Evolutionary conservation across 2,888 invertebrate genomes (phyloP).

Genomic region (Scaptomyza flava): DNA sequence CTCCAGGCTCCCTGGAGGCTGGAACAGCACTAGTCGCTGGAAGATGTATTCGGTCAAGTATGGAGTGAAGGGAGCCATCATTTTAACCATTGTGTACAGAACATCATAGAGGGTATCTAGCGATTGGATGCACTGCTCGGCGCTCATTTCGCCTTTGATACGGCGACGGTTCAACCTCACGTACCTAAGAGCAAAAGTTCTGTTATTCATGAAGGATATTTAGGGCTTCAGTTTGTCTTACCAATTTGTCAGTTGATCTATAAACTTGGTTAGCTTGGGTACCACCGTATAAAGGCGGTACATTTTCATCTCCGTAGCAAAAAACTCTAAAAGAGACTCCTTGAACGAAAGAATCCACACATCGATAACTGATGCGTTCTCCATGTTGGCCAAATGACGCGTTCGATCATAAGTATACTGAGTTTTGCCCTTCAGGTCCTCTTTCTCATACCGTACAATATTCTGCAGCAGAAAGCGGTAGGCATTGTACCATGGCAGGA

Average conservation of each 20-base stretch:
- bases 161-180: constrained; percentile 98
- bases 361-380: constrained; percentile 91
- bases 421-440: constrained; percentile 85
- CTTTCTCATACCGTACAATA: constrained; percentile 91
- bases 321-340: constrained; percentile 94
- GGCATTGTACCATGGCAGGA: constrained; percentile 98
- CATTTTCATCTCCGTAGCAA: constrained; percentile 96
- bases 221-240: constrained; percentile 20
- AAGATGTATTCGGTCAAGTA: constrained; percentile 98
- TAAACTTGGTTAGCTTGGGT: constrained; percentile 95
- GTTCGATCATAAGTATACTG: constrained; percentile 87
- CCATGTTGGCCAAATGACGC: constrained; percentile 76
- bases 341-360: constrained; percentile 98
- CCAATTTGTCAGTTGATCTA: constrained; percentile 99
- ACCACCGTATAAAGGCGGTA: constrained; percentile 98
- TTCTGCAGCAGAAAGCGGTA: constrained; percentile 97
- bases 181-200: constrained; percentile 85
- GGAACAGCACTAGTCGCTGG: constrained; percentile 91
- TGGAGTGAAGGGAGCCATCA: constrained; percentile 99
- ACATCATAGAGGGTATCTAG: constrained; percentile 95
- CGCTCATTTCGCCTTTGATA: constrained; percentile 95
- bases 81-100: constrained; percentile 93
- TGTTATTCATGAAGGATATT: not conserved
- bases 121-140: constrained; percentile 92
- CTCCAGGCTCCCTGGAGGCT: constrained; percentile 83